These are phyloP conservation scores for Armadillidium nasatum DNA, from an alignment of 1,140 invertebrate genomes.

Conservation along the genomic window DNA sequence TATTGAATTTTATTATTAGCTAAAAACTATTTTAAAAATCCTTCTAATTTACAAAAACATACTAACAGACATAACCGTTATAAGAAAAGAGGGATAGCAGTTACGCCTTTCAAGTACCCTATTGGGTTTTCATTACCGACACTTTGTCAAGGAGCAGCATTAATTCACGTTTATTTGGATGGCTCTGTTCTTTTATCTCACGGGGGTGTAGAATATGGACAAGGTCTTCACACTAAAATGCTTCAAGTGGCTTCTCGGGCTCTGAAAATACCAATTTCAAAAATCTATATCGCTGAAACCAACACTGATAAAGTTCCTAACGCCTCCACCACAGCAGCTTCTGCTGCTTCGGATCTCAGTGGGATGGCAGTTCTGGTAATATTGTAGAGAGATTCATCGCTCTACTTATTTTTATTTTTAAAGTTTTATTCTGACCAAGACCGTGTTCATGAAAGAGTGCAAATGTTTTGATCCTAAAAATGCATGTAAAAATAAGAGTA, in stretches of 20 bases:
- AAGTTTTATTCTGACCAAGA: too few relatives aligned
- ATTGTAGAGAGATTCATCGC: too few relatives aligned
- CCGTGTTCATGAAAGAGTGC: too few relatives aligned
- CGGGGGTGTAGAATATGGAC: constrained; percentile 92
- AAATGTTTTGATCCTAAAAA: too few relatives aligned
- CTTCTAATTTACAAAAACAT: background rate
- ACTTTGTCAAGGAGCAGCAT: constrained; percentile 82
- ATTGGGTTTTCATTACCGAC: constrained; percentile 73
- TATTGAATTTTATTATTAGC: background rate
- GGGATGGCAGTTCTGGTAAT: constrained; percentile 82
- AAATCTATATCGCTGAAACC: constrained; percentile 83
- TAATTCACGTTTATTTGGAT: constrained; percentile 84
- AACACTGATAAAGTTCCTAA: constrained; percentile 91
- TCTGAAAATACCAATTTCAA: constrained; percentile 65
- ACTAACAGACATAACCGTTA: constrained; percentile 13
- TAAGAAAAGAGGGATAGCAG: constrained; percentile 73
- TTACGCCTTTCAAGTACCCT: constrained; percentile 85
- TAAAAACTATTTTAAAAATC: background rate
- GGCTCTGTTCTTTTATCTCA: constrained; percentile 87
- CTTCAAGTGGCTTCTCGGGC: constrained; percentile 61
- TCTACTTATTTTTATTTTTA: too few relatives aligned
- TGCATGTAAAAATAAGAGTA: too few relatives aligned
- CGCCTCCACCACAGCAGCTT: constrained; percentile 86
- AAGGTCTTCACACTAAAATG: constrained; percentile 92
- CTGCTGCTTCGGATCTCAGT: constrained; percentile 84